Evolutionary conservation across 2,888 invertebrate species (phyloP).

Genomic region (Diplolepis rosae): DNA sequence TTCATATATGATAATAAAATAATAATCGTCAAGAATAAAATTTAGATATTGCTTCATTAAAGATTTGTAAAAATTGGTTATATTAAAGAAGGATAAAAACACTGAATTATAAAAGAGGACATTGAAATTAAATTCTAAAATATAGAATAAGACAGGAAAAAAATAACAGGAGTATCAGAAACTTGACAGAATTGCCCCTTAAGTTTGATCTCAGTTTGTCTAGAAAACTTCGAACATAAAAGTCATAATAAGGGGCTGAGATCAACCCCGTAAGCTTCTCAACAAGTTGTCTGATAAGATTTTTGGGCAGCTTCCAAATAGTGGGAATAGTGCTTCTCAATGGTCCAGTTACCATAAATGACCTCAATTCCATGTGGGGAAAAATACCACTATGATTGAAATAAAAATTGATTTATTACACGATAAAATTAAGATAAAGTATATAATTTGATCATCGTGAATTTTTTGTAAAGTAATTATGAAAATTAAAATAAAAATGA

Average conservation of each 20-base stretch:
- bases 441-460: too few species aligned
- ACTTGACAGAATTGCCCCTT: slow-evolving; percentile 27
- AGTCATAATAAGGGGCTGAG: slow-evolving; percentile 37
- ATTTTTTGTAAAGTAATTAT: too few species aligned
- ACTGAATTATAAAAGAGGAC: background rate
- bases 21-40: too few species aligned
- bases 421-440: too few species aligned
- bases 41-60: too few species aligned
- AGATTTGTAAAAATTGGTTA: too few species aligned
- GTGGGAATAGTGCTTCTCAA: background rate
- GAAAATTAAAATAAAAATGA: too few species aligned
- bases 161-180: background rate
- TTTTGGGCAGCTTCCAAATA: slow-evolving; percentile 39
- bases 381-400: background rate
- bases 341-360: slow-evolving; percentile 10
- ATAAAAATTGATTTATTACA: too few species aligned
- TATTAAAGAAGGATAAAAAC: too few species aligned
- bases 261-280: slow-evolving; percentile 48
- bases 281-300: slow-evolving; percentile 55
- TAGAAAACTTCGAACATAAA: slow-evolving; percentile 31
- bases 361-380: background rate
- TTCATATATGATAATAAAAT: too few species aligned
- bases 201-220: background rate
- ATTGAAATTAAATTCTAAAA: background rate
- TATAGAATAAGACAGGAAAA: background rate